Evolutionary conservation across 35 echinoderm and acorn worm genomes (phyloP), one percentile per base, ranked within the genome.

Genomic region (Lytechinus pictus): DNA sequence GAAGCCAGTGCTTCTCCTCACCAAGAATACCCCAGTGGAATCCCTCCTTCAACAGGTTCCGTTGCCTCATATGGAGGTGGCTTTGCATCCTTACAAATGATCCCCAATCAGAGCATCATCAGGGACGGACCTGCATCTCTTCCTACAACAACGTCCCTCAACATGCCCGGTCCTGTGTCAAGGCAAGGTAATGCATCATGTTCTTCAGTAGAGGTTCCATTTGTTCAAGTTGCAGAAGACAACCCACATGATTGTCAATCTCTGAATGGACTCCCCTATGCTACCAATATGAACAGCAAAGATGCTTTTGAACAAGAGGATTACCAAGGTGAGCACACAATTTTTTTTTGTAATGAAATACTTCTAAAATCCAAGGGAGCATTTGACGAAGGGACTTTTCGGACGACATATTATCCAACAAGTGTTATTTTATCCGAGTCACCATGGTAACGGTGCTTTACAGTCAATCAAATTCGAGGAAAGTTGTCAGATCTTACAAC

Each of bases 231-330:
- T 79, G 66, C 66, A 24, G 66, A 79, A 79, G 66, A 79, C 66
- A 79, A 79, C 66, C 66, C 19, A n/a, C 66, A 79, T 71, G 61
- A 71, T 19, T 24, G 21, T 79, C 61, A 71, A 21, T 71, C 14
- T 19, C 61, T 24, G 14, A 71, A 71, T 71, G 14, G 61, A 71
- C 87, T 53, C 4, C 9, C 29, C 27, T 89, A 52, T 89, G 87
- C 87, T 53, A 52, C 52, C 88, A 90, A 90, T 33, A 21, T 16
- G 16, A 44, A 44, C 28, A 90, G 88, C 88, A 54, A 52, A 44
- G 16, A 90, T 90, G 88, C 88, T 90, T 90, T 90, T 27, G 10
- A 90, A 44, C 88, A 90, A 29, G 88, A 90, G 24, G 88, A 90
- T 54, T 90, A 16, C 27, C 52, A 27, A 90, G 88, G 88, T 90